phyloP scores from a whole-genome alignment of 2,113 vertebrate species.

The Leptodactylus fuscus region DNA sequence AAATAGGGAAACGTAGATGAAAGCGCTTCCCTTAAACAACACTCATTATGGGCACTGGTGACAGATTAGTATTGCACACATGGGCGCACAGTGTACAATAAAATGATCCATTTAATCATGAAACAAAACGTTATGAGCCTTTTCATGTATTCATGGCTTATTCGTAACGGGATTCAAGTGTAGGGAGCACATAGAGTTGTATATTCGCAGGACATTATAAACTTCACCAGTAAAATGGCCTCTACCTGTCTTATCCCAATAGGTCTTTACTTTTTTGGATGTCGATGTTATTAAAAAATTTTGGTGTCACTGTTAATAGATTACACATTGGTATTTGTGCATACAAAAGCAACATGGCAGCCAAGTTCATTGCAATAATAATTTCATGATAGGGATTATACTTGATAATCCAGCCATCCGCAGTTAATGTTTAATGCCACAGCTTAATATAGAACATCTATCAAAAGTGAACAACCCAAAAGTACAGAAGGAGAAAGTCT shows the following conservation, averaged over 20 bases:
- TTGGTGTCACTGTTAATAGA: not conserved
- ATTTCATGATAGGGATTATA: no score
- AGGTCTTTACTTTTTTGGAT: not conserved
- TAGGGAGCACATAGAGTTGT: not conserved
- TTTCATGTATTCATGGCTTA: not conserved
- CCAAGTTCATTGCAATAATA: no score
- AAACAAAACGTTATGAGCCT: constrained; percentile 12
- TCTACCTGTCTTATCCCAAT: not conserved
- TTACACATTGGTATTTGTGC: no score
- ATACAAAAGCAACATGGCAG: no score
- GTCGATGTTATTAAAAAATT: no score
- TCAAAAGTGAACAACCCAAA: no score
- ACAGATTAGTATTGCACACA: constrained; percentile 4
- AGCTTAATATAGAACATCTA: no score
- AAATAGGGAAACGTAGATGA: not conserved
- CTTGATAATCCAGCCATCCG: no score
- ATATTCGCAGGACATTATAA: not conserved
- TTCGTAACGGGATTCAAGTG: constrained; percentile 14
- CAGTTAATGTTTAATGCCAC: no score
- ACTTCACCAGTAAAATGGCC: not conserved
- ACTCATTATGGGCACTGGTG: not conserved
- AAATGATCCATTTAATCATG: constrained; percentile 1
- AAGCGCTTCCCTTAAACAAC: not conserved
- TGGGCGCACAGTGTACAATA: not conserved
- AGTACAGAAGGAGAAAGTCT: no score